Conservation (phyloP, 2,113 vertebrate species). For the Archocentrus centrarchus region DNA sequence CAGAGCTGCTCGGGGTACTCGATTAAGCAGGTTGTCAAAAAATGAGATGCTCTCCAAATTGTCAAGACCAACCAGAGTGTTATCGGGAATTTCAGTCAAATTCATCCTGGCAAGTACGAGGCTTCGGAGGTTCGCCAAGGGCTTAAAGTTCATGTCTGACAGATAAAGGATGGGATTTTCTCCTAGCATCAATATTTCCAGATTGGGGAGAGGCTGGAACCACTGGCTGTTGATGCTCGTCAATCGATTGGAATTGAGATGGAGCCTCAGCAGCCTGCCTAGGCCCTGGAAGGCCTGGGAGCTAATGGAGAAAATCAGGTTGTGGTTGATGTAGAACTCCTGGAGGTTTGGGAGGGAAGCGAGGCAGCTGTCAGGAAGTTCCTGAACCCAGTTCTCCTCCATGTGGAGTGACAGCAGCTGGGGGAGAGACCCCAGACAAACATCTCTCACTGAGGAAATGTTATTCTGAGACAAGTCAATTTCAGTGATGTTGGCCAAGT, state of each 20-base stretch:
- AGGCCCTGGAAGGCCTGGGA: conserved; percentile 89
- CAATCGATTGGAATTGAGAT: conserved; percentile 93
- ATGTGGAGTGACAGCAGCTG: conserved; percentile 91
- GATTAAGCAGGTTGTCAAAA: conserved; percentile 90
- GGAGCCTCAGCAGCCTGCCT: conserved; percentile 88
- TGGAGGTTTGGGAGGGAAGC: conserved; percentile 87
- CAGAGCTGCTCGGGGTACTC: conserved; percentile 82
- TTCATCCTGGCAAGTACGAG: conserved; percentile 93
- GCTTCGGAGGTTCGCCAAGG: conserved; percentile 89
- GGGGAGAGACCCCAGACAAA: conserved; percentile 84
- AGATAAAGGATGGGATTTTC: conserved; percentile 91
- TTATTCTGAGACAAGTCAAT: conserved; percentile 97
- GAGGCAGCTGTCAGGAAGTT: conserved; percentile 88
- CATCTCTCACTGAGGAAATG: conserved; percentile 86
- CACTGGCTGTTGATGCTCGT: conserved; percentile 87
- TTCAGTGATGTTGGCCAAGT: conserved; percentile 90
- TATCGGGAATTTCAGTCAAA: conserved; percentile 89
- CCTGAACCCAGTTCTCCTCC: conserved; percentile 92
- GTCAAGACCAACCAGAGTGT: conserved; percentile 88
- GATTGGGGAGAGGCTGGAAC: conserved; percentile 88
- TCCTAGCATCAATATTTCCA: conserved; percentile 95
- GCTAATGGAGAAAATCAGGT: conserved; percentile 87
- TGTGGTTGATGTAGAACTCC: conserved; percentile 96
- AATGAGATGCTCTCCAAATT: conserved; percentile 96
- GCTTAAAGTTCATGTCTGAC: conserved; percentile 90